Conservation (phyloP, 2,797 vertebrate genomes). For the Vireo griseus region DNA sequence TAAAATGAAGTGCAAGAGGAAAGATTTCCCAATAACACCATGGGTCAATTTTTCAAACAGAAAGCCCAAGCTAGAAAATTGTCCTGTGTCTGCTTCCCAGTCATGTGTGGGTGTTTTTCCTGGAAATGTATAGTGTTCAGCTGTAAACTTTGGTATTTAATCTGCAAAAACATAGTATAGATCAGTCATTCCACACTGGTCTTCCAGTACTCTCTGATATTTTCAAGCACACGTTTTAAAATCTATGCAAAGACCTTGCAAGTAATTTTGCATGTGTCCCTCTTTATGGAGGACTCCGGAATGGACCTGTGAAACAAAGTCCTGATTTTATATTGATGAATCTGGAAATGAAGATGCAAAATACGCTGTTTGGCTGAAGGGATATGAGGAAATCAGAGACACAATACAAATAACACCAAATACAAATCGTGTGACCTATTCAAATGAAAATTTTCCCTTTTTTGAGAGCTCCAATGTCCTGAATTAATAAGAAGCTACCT, state of each 20-base stretch:
- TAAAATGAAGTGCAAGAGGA: not conserved
- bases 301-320: not conserved
- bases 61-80: not conserved
- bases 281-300: not conserved
- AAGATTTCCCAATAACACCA: not conserved
- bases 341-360: not conserved
- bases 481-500: not conserved
- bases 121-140: not conserved
- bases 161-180: not conserved
- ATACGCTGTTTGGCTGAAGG: not conserved
- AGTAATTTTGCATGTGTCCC: not conserved
- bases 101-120: not conserved
- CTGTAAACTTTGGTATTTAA: not conserved
- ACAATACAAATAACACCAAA: not conserved
- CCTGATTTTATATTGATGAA: accelerated
- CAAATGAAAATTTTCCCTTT: not conserved
- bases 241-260: not conserved
- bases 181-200: not conserved
- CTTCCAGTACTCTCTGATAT: not conserved
- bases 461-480: not conserved
- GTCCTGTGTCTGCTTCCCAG: not conserved
- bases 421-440: not conserved
- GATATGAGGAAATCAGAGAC: not conserved
- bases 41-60: not conserved
- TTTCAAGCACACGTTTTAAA: not conserved